These are phyloP conservation scores for Riptortus pedestris DNA, from an alignment of 1,140 invertebrate species.

Conservation along the genomic window DNA sequence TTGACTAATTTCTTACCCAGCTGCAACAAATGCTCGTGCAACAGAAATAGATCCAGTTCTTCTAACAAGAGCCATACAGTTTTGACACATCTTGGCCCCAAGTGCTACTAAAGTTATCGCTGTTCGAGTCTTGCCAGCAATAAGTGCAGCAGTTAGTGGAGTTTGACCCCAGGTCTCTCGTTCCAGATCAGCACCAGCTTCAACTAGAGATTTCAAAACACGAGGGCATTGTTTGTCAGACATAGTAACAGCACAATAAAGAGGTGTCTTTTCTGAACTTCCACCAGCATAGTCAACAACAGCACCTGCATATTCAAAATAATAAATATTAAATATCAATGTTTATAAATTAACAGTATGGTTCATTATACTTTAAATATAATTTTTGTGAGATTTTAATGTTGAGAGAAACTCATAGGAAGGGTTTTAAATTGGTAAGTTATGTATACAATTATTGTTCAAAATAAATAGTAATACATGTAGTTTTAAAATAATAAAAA, in stretches of 20 bases:
- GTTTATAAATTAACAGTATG: too few species aligned
- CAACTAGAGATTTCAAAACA: slow-evolving; percentile 37
- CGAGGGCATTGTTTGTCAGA: slow-evolving; percentile 12
- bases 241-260: slow-evolving; percentile 42
- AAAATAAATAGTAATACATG: too few species aligned
- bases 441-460: too few species aligned
- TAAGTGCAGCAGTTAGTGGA: slow-evolving; percentile 41
- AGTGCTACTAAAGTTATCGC: slow-evolving; percentile 40
- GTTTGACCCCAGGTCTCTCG: slow-evolving; percentile 41
- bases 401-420: too few species aligned
- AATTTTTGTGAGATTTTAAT: too few species aligned
- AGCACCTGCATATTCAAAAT: slow-evolving; percentile 40
- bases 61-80: too few species aligned
- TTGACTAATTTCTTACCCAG: slow-evolving; percentile 30
- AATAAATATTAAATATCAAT: too few species aligned
- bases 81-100: slow-evolving; percentile 37
- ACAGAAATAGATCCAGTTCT: neutral
- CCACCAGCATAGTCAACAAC: slow-evolving; percentile 45
- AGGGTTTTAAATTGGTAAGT: too few species aligned
- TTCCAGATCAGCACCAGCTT: slow-evolving; percentile 39
- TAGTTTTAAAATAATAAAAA: too few species aligned
- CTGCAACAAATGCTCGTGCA: slow-evolving; percentile 33
- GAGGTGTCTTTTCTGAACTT: slow-evolving; percentile 44
- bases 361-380: too few species aligned
- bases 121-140: slow-evolving; percentile 37